These are phyloP conservation scores for Hypomecis atomaria DNA, from an alignment of 2,888 invertebrate species.

Conservation along the genomic window DNA sequence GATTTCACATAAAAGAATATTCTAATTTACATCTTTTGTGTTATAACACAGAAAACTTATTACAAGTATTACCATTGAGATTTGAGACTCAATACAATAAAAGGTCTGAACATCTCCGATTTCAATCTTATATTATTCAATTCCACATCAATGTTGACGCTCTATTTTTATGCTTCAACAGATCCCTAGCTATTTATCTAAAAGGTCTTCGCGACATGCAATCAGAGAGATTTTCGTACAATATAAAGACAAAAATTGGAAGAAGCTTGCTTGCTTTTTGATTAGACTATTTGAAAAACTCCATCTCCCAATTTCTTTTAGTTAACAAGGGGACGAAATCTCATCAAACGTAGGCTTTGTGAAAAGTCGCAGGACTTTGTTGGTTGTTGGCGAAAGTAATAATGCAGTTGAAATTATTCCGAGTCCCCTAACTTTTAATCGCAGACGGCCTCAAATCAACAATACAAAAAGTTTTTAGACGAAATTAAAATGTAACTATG, in stretches of 20 bases:
- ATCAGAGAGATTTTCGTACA: neutral
- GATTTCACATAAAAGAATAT: no score
- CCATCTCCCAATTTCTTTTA: slow-evolving; percentile 10
- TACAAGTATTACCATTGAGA: no score
- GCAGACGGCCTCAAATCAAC: slow-evolving; percentile 14
- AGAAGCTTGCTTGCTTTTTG: slow-evolving; percentile 10
- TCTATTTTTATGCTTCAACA: no score
- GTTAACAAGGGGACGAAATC: slow-evolving; percentile 24
- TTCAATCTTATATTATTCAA: no score
- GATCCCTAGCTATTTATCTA: no score
- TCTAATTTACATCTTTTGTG: no score
- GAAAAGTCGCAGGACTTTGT: slow-evolving; percentile 20
- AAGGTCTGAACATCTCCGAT: no score
- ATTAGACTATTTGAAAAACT: slow-evolving; percentile 13
- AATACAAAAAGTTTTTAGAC: slow-evolving; percentile 20
- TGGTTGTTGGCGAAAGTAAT: slow-evolving; percentile 29
- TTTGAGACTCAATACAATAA: no score
- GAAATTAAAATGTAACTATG: slow-evolving; percentile 12
- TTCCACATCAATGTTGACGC: no score
- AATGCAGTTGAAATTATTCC: slow-evolving; percentile 29
- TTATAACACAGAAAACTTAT: no score
- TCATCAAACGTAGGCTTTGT: slow-evolving; percentile 24
- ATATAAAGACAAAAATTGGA: neutral
- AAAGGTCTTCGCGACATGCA: neutral
- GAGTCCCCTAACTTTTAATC: slow-evolving; percentile 26